Base-by-base conservation (phyloP, 2,113 vertebrate species). In the Herpailurus yagouaroundi region DNA sequence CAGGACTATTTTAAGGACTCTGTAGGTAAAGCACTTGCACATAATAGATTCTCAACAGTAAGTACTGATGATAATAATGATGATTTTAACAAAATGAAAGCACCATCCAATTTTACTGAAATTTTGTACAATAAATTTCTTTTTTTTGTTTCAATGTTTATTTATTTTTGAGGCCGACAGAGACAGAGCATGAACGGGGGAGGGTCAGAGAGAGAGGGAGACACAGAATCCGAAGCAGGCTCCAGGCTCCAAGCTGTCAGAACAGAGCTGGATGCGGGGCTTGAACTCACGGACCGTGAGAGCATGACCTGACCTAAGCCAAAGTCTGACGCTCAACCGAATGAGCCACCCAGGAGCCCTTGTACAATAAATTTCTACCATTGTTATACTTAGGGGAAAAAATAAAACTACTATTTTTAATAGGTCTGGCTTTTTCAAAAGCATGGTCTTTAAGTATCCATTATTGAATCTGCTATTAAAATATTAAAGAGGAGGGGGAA, bases 331-430 rank as follows among this genome's bases (percentile, higher is more conserved):
- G 45, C 45, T 45, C 45, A 45, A 45, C 45, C 1, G 45, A 45
- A 45, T 45, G 45, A 45, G 45, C 45, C 45, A 45, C 45, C 45
- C 45, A 45, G 45, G 8, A 45, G 45, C 45, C 45, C 45, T 85
- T 64, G 80, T 57, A 85, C 12, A 45, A 31, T 29, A 90, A 90
- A 36, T 73, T 85, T 27, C 33, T 89, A 60, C 77, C 79, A 73
- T 81, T 91, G 21, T 45, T 74, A 85, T 57, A 57, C 33, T 81
- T 57, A 25, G 13, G 13, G 36, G 23, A 1, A 36, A 55, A 81
- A 66, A 29, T 90, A 66, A 85, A 66, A 36, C 27, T 95, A 77
- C 60, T 76, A 69, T 89, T 89, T 91, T 84, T 85, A 91, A 91
- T 79, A 13, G 0, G 36, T 60, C 50, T 38, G 91, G 48, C 71